Conservation (phyloP, 2,888 invertebrate genomes). For the Ephialtes manifestator region DNA sequence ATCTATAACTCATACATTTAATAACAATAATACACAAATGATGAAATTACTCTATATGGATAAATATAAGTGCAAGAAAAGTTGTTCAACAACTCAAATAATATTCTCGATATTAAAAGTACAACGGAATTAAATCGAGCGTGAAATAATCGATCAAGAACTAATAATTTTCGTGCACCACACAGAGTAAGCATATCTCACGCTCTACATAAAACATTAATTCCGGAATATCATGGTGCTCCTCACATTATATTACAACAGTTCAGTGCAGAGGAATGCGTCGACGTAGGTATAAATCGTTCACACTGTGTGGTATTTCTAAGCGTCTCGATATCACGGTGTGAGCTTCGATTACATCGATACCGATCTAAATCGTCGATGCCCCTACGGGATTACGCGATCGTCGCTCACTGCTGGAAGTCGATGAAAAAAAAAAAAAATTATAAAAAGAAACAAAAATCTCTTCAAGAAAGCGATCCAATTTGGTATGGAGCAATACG, state of each 20-base stretch:
- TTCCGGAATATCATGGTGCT: not conserved
- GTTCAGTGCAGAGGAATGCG: not conserved
- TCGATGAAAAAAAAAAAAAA: slow-evolving; percentile 19
- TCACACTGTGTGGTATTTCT: slow-evolving; percentile 32
- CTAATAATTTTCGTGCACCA: not conserved
- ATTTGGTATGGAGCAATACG: slow-evolving; percentile 51
- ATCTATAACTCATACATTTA: no score
- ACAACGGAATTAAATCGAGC: not conserved
- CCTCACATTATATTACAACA: not conserved
- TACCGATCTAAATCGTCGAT: slow-evolving; percentile 64
- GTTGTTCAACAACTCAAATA: not conserved
- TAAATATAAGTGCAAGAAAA: no score
- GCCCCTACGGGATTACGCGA: slow-evolving; percentile 1
- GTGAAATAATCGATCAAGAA: not conserved
- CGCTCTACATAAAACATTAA: not conserved
- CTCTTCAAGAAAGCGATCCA: slow-evolving; percentile 11
- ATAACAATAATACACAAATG: no score
- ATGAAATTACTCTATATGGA: no score
- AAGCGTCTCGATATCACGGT: slow-evolving; percentile 55
- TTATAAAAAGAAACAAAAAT: not conserved
- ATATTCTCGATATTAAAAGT: not conserved
- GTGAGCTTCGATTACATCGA: slow-evolving; percentile 55
- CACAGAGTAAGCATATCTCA: not conserved
- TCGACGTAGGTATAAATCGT: not conserved
- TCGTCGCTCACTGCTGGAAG: slow-evolving; percentile 31